Percentiles rank a stretch among this genome's conserved stretches.
phyloP scores from a whole-genome alignment of 2,888 invertebrate species.

The Leucoma salicis region DNA sequence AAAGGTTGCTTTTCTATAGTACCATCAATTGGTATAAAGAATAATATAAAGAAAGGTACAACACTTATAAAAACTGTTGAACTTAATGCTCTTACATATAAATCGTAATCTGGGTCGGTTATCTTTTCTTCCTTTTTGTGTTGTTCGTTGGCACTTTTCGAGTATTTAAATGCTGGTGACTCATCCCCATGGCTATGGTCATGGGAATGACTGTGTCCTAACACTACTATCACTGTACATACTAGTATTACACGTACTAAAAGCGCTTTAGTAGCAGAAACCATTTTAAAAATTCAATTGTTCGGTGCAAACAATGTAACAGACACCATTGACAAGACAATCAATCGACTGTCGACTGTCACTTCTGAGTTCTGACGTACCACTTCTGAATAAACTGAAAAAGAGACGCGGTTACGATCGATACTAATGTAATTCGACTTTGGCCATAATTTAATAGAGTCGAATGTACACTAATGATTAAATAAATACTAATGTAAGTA shows the following conservation, averaged over 20 bases:
- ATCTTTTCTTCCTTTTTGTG: conserved; percentile 71
- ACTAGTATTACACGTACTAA: conserved; percentile 38
- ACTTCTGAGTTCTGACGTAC: too few species aligned
- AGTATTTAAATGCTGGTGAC: conserved; percentile 91
- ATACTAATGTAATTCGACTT: too few species aligned
- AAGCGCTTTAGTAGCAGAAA: conserved; percentile 34
- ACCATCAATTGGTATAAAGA: conserved; percentile 95
- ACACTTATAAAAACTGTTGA: conserved; percentile 97
- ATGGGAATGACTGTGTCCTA: conserved; percentile 74
- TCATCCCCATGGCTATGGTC: conserved; percentile 58
- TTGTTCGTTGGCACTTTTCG: conserved; percentile 83
- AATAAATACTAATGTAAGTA: too few species aligned
- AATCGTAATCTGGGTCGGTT: conserved; percentile 61
- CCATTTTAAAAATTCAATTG: too few species aligned
- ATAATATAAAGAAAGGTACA: conserved; percentile 95
- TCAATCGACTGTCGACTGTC: too few species aligned
- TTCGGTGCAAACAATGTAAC: too few species aligned
- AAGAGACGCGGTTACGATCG: too few species aligned
- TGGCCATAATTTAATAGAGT: too few species aligned
- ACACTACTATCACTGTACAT: conserved; percentile 36
- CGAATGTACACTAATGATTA: too few species aligned
- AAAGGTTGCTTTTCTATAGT: conserved; percentile 91
- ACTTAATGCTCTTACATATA: conserved; percentile 92
- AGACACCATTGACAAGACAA: too few species aligned
- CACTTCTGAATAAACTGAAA: too few species aligned